phyloP scores from a whole-genome alignment of 2,888 invertebrate species.

The Thecophora atra region DNA sequence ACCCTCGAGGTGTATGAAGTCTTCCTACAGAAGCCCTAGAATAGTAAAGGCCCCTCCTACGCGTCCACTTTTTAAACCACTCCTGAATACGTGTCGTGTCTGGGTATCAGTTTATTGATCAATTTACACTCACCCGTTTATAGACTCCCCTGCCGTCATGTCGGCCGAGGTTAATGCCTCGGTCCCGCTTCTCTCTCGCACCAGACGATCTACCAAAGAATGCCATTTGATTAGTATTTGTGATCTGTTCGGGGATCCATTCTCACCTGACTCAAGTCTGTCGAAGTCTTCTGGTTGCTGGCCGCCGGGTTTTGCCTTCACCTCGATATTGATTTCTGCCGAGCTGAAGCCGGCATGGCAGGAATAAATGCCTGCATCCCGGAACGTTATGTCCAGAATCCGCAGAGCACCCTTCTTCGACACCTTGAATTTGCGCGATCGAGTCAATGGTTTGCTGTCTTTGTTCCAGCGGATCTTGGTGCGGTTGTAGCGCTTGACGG shows the following conservation, averaged over 20 bases:
- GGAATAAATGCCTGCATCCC: slow-evolving; percentile 86
- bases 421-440: slow-evolving; percentile 85
- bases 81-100: too few relatives aligned
- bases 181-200: slow-evolving; percentile 62
- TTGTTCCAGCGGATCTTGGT: slow-evolving; percentile 91
- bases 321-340: slow-evolving; percentile 82
- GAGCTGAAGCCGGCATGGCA: slow-evolving; percentile 85
- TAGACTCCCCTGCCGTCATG: slow-evolving; percentile 58
- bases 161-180: slow-evolving; percentile 65
- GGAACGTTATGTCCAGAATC: slow-evolving; percentile 81
- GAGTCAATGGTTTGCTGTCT: slow-evolving; percentile 79
- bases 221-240: background rate
- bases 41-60: too few relatives aligned
- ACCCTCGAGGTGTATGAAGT: too few relatives aligned
- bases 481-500: slow-evolving; percentile 82
- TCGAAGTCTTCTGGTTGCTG: slow-evolving; percentile 83
- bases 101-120: too few relatives aligned
- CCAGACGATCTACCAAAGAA: slow-evolving; percentile 57
- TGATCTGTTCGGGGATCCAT: too few relatives aligned
- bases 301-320: slow-evolving; percentile 83
- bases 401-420: slow-evolving; percentile 91
- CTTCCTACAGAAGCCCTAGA: too few relatives aligned
- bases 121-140: slow-evolving; percentile 58
- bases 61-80: too few relatives aligned
- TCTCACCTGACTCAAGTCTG: slow-evolving; percentile 66